Evolutionary conservation across 2,113 vertebrate genomes (phyloP), one percentile per base, ranked within the genome.

Genomic region (Macheiramphus alcinus): DNA sequence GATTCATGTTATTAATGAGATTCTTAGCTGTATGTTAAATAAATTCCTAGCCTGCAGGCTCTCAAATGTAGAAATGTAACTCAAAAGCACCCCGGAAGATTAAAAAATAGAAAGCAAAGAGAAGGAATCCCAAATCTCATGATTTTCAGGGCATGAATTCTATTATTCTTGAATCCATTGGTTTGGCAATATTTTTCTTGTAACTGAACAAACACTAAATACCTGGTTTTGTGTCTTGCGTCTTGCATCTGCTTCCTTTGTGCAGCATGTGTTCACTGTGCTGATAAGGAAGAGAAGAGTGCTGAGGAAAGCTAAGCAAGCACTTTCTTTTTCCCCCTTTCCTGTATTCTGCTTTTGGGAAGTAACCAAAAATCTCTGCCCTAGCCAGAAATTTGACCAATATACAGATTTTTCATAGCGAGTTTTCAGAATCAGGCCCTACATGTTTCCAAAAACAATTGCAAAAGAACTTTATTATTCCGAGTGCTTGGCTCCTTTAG

Each of bases 181-280:
- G 26, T 90, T 92, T 92, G 82, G 50, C 50, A 93, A 65, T 94
- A 74, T 94, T 94, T 84, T 94, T 84, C 47, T 86, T 97, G 52
- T 81, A 78, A 56, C 34, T 71, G 80, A 94, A 48, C 52, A 94
- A 93, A 93, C 43, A 86, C 88, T 80, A 73, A 83, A 63, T 56
- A 65, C 52, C 43, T 9, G 0, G 11, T 2, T 88, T 86, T 63
- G 36, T 50, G 34, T 74, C 75, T 94, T 75, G 61, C 31, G 34
- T 74, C 75, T 94, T 75, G 61, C 31, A 61, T 88, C 34, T 45
- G 29, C 43, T 67, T 67, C 32, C 50, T 74, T 92, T 81, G 29
- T 92, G 47, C 67, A 80, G 34, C 34, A 21, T 0, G 0, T 47
- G 34, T 47, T 88, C 47, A 10, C 27, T 68, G 53, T 42, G 52